A percentile compares a stretch with the other conserved stretches of the same genome.
phyloP scores from a whole-genome alignment of 2,888 invertebrate genomes.

The Spisula solida region DNA sequence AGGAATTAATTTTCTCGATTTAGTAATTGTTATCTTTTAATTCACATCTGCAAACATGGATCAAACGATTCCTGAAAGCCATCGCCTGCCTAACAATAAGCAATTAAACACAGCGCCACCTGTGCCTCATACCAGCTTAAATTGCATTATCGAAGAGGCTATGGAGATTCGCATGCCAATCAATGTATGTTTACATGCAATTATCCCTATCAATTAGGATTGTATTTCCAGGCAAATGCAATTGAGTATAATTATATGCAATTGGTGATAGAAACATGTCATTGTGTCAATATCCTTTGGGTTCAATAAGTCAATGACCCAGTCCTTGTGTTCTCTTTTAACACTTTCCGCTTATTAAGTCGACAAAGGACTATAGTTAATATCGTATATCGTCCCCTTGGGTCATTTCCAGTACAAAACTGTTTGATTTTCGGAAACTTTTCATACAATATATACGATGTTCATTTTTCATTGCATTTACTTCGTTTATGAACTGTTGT shows the following conservation, averaged over 20 bases:
- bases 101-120: not conserved
- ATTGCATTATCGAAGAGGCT: not conserved
- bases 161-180: not conserved
- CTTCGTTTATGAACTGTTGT: not conserved
- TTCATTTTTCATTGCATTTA: too few species aligned
- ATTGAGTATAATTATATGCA: conserved; percentile 18
- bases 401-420: not conserved
- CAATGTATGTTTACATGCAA: conserved; percentile 5
- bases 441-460: not conserved
- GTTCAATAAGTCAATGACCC: not conserved
- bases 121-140: not conserved
- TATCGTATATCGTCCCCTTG: not conserved
- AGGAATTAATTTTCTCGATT: not conserved
- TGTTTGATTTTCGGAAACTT: not conserved
- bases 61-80: not conserved
- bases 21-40: conserved; percentile 3
- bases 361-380: not conserved
- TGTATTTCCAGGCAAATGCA: not conserved
- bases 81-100: not conserved
- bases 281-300: not conserved
- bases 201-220: not conserved
- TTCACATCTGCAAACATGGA: not conserved
- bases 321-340: not conserved
- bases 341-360: not conserved
- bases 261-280: conserved; percentile 1